Evolutionary conservation across 2,797 vertebrate genomes (phyloP), one percentile per base, ranked within the genome.

Genomic region (Dallia pectoralis): DNA sequence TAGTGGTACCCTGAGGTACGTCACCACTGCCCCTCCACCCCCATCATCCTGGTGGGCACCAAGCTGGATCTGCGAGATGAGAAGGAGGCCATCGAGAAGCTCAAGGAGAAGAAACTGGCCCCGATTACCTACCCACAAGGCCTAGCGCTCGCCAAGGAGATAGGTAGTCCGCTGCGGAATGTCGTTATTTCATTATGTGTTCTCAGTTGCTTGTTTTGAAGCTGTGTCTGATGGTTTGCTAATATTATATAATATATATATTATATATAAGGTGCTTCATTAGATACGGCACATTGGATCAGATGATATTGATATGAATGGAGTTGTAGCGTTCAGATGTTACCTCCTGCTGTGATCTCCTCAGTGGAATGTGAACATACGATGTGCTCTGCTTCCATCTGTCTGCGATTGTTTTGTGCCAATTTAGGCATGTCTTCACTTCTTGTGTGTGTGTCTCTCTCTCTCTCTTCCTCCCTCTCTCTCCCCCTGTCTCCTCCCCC

Each of bases 31-130:
- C 96, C 96, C 11, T 95, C 90, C 82, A 97, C 96, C 0, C 96
- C 96, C 27, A 98, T 97, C 76, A 89, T 90, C 84, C 93, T 97
- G 19, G 96, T 97, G 69, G 96, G 96, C 74, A 98, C 96, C 86
- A 98, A 98, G 86, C 85, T 98, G 86, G 96, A 98, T 86, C 91
- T 97, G 84, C 93, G 96, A 53, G 96, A 98, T 0, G 96, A 98
- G 83, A 97, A 97, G 80, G 96, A 98, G 0, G 96, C 96, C 79
- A 96, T 97, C 0, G 96, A 98, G 88, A 97, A 95, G 88, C 91
- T 98, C 81, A 97, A 96, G 88, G 96, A 98, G 72, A 97, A 97
- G 92, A 97, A 98, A 79, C 84, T 97, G 47, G 81, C 95, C 0
- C 94, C 94, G 0, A 95, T 95, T 85, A 95, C 92, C 0, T 95